These are phyloP conservation scores for Rhynchonema sp. DNA, from an alignment of 2,888 invertebrate species.

Conservation along the genomic window DNA sequence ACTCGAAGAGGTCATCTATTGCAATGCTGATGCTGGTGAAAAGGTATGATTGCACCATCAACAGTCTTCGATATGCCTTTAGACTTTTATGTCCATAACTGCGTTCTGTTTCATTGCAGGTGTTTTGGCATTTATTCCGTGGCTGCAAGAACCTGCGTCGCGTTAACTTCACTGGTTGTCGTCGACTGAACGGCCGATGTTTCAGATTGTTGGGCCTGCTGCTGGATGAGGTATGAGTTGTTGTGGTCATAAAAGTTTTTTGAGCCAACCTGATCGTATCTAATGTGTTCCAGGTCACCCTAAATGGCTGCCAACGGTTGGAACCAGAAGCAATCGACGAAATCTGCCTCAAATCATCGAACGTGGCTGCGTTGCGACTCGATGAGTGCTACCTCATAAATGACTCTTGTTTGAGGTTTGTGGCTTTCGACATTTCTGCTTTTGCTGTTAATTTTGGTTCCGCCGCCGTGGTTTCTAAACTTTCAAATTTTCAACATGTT, in stretches of 20 bases:
- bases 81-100: neutral
- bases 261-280: neutral
- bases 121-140: slow-evolving; percentile 13
- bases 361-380: slow-evolving; percentile 15
- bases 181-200: slow-evolving; percentile 19
- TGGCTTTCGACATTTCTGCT: neutral
- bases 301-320: slow-evolving; percentile 21
- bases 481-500: no score
- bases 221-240: slow-evolving; percentile 15
- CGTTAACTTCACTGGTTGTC: slow-evolving; percentile 20
- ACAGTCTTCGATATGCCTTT: neutral
- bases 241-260: neutral
- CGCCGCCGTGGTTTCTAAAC: neutral
- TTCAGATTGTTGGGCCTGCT: slow-evolving; percentile 19
- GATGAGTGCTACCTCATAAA: slow-evolving; percentile 8
- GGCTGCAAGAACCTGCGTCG: slow-evolving; percentile 14
- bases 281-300: slow-evolving; percentile 11
- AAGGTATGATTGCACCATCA: neutral
- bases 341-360: slow-evolving; percentile 17
- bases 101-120: neutral
- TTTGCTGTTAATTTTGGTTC: neutral
- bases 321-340: slow-evolving; percentile 23
- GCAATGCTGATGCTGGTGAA: neutral
- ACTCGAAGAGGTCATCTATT: neutral
- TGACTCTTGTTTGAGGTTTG: neutral